A percentile compares a stretch with the other conserved stretches of the same genome.
These are phyloP conservation scores for Lamprotornis superbus DNA, from an alignment of 2,113 vertebrate genomes.

Conservation along the genomic window DNA sequence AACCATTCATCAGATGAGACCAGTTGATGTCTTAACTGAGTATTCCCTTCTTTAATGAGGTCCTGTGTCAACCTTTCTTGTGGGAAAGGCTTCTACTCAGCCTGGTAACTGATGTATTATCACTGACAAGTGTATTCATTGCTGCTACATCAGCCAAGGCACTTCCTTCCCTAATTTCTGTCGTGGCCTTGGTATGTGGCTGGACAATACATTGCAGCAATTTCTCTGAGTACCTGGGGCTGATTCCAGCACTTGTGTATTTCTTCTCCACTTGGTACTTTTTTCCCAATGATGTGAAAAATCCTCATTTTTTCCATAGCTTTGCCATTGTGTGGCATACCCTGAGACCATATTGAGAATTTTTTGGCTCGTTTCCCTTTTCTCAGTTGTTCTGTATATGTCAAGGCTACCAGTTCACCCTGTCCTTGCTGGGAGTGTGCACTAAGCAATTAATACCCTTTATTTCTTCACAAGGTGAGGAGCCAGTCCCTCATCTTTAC, in stretches of 20 bases:
- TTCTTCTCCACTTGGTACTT: background rate
- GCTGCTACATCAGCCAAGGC: background rate
- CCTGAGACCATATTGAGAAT: background rate
- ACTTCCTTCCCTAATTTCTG: background rate
- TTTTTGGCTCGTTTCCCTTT: background rate
- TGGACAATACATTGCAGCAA: background rate
- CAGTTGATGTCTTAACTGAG: background rate
- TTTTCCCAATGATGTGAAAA: background rate
- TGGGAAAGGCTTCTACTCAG: background rate
- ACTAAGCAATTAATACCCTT: background rate
- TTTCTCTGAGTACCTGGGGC: background rate
- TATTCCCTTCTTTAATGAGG: background rate
- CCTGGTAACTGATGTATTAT: background rate
- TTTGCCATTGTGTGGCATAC: background rate
- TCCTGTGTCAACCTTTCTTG: background rate
- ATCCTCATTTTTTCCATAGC: background rate
- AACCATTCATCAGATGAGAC: background rate
- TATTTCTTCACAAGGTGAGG: background rate
- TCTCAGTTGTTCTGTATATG: background rate
- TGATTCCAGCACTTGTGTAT: background rate
- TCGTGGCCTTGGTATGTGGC: background rate
- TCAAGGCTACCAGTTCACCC: background rate
- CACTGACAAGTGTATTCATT: background rate
- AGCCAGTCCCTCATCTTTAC: slow-evolving; percentile 30
- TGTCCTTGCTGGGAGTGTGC: background rate